Evolutionary conservation across 1,140 invertebrate species (phyloP), one percentile per base, ranked within the genome.

Genomic region (Meloidogyne floridensis): DNA sequence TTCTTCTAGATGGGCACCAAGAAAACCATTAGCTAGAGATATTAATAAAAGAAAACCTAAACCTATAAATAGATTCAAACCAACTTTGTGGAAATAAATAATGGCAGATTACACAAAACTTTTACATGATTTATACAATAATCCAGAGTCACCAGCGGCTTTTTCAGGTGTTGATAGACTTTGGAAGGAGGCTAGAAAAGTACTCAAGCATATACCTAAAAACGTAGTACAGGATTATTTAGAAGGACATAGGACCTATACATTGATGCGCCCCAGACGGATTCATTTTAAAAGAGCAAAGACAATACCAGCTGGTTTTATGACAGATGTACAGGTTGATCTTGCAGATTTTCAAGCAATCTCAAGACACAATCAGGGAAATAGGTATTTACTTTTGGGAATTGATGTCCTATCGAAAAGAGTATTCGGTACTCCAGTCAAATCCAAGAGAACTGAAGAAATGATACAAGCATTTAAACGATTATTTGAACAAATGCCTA

Each of bases 311-410:
- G 32, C 32, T 32, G 32, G 32, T 32, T 32, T 32, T 32, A 32
- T 32, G 74, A 85, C 83, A 65, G 83, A 84, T 75, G 32, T 85
- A 5, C 83, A 84, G 47, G 83, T 76, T 18, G 83, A 84, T 72
- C 51, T 84, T 13, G 83, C 84, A 15, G 77, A 79, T 71, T 75
- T 84, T 42, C 70, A 84, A 13, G 11, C 51, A 15, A 11, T 84
- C 9, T n/a, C 20, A 15, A 3, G 32, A 5, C 42, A 81, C 4
- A 84, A 84, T 72, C 42, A 81, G 2, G 83, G 74, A 2, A 73
- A 85, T n/a, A 13, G 32, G 2, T 84, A 83, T 54, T 6, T 85
- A 13, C 76, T 84, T 8, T 80, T 84, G 0, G 81, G 42, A 9
- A 15, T 82, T 9, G 81, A 82, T 75, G 78, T 82, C 9, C 53